phyloP scores from a whole-genome alignment of 2,888 invertebrate species.

The Eretmocerus hayati region DNA sequence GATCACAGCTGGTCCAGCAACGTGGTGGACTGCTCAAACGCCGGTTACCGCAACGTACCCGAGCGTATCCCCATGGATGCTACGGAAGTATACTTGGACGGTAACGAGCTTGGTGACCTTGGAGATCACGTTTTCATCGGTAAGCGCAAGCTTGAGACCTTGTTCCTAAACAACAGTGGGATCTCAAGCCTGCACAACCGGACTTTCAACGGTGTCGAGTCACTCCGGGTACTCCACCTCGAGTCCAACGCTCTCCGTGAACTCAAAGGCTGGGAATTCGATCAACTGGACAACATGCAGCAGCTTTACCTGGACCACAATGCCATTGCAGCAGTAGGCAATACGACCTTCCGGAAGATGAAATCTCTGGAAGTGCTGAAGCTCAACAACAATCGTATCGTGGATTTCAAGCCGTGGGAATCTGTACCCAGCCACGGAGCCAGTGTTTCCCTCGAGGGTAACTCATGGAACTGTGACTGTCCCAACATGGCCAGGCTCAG shows the following conservation, averaged over 20 bases:
- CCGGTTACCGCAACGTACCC: constrained; percentile 67
- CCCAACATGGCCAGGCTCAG: constrained; percentile 62
- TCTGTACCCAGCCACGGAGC: constrained; percentile 54
- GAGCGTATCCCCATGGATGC: constrained; percentile 83
- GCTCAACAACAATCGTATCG: constrained; percentile 71
- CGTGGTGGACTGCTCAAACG: constrained; percentile 75
- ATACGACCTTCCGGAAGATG: constrained; percentile 70
- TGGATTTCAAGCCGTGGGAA: constrained; percentile 67
- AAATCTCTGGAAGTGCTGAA: constrained; percentile 64
- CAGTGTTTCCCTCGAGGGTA: constrained; percentile 66
- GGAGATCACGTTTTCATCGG: constrained; percentile 82
- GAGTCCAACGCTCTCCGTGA: constrained; percentile 68
- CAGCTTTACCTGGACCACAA: constrained; percentile 74
- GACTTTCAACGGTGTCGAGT: constrained; percentile 73
- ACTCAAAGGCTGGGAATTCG: constrained; percentile 71
- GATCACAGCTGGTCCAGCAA: constrained; percentile 80
- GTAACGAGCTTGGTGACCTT: constrained; percentile 70
- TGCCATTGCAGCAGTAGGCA: constrained; percentile 64
- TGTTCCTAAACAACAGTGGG: constrained; percentile 73
- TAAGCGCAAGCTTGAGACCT: constrained; percentile 70
- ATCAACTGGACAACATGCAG: constrained; percentile 64
- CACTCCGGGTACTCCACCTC: constrained; percentile 66
- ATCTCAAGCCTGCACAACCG: constrained; percentile 70
- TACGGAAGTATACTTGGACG: constrained; percentile 79
- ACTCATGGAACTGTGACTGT: constrained; percentile 81